Evolutionary conservation across 2,888 invertebrate genomes (phyloP).

Genomic region (Eupithecia subfuscata): DNA sequence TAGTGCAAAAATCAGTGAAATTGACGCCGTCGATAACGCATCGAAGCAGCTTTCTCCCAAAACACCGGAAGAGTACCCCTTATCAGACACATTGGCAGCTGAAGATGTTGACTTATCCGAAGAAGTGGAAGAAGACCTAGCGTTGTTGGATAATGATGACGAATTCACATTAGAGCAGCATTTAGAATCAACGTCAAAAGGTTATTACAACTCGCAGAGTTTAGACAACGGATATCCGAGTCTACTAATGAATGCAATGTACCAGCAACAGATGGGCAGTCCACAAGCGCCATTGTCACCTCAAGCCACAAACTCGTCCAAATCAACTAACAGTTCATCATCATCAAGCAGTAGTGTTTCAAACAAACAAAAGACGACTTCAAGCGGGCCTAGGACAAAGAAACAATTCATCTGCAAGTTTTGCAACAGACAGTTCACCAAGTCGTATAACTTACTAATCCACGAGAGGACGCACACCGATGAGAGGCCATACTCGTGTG

Average conservation of each 20-base stretch:
- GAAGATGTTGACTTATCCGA: conserved; percentile 88
- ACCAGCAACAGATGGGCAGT: conserved; percentile 83
- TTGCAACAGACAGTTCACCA: conserved; percentile 98
- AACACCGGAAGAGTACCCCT: conserved; percentile 78
- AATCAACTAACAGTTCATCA: conserved; percentile 77
- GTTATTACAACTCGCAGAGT: conserved; percentile 80
- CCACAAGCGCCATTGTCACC: conserved; percentile 77
- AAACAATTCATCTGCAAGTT: conserved; percentile 99
- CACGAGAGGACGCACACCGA: conserved; percentile 99
- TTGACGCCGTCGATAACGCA: conserved; percentile 68
- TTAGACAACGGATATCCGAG: conserved; percentile 89
- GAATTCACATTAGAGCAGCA: conserved; percentile 85
- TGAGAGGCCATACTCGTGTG: conserved; percentile 98
- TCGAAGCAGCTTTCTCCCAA: conserved; percentile 75
- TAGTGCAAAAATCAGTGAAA: conserved; percentile 80
- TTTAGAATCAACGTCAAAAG: conserved; percentile 76
- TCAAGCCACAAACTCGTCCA: conserved; percentile 75
- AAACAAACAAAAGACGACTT: conserved; percentile 75
- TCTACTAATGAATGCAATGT: conserved; percentile 87
- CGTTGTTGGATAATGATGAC: conserved; percentile 90
- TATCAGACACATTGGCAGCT: conserved; percentile 80
- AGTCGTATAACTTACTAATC: conserved; percentile 98
- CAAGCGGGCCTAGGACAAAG: conserved; percentile 92
- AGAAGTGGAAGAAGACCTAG: conserved; percentile 89
- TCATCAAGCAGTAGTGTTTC: conserved; percentile 78